Percentiles rank a stretch among this genome's conserved stretches.
These are phyloP conservation scores for Triplophysa rosa DNA, from an alignment of 2,113 vertebrate genomes.

Conservation along the genomic window DNA sequence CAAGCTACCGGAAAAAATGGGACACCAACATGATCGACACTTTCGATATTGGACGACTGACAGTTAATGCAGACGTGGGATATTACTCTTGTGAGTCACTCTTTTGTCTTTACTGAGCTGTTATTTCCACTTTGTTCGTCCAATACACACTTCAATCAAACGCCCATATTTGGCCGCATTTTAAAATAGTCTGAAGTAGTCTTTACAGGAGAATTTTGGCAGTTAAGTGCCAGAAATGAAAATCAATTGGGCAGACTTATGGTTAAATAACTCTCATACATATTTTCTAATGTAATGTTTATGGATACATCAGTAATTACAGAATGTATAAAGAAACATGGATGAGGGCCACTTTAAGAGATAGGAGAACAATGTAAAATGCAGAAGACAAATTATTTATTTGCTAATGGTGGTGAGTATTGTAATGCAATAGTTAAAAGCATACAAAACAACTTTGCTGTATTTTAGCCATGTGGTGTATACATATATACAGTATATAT, in stretches of 20 bases:
- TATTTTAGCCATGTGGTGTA: too few relatives aligned
- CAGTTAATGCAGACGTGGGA: constrained; percentile 85
- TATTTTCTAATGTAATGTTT: neutral
- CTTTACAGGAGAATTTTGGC: neutral
- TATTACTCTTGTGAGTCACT: constrained; percentile 87
- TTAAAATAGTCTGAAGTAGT: neutral
- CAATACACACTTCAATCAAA: neutral
- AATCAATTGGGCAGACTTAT: neutral
- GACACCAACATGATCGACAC: constrained; percentile 91
- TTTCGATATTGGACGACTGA: constrained; percentile 85
- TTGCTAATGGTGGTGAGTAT: too few relatives aligned
- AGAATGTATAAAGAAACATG: neutral
- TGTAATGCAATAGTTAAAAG: neutral
- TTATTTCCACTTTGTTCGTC: neutral
- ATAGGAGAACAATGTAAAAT: neutral
- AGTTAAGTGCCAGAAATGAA: neutral
- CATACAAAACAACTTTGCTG: too few relatives aligned
- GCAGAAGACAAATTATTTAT: too few relatives aligned
- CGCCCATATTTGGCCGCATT: neutral
- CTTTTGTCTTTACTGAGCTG: neutral
- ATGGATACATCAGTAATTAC: neutral
- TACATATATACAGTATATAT: too few relatives aligned
- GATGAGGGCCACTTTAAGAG: neutral
- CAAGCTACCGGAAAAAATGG: constrained; percentile 86
- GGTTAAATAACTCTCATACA: neutral